These are phyloP conservation scores for Heterocephalus glaber DNA, from an alignment of 2,113 vertebrate species.

Conservation along the genomic window DNA sequence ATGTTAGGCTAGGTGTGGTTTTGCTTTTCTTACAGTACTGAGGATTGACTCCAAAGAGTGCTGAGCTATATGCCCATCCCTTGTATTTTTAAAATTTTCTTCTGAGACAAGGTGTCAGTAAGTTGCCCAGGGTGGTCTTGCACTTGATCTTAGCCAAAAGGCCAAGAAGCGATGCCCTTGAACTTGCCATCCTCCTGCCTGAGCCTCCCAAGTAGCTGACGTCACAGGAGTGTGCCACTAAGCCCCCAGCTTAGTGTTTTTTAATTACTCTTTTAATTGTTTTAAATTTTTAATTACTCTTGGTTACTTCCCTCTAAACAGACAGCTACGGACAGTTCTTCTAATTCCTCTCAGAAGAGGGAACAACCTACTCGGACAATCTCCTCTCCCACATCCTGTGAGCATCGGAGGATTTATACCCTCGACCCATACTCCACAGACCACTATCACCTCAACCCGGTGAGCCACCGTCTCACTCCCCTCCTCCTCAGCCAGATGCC, in stretches of 20 bases:
- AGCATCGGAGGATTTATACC: constrained; percentile 92
- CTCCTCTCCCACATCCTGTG: constrained; percentile 92
- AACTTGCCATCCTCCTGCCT: not conserved
- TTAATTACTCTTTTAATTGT: not conserved
- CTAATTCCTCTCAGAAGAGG: constrained; percentile 90
- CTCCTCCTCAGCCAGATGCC: not conserved
- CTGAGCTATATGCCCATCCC: not conserved
- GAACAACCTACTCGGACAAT: constrained; percentile 89
- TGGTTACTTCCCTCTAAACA: constrained; percentile 74
- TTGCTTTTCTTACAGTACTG: not conserved
- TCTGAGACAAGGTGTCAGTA: not conserved
- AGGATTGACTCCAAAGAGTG: not conserved
- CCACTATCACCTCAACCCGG: constrained; percentile 95
- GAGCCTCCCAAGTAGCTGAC: not conserved
- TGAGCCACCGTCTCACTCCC: constrained; percentile 77
- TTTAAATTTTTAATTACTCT: not conserved
- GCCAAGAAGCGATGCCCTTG: no score
- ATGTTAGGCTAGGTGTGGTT: not conserved
- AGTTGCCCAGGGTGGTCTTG: not conserved
- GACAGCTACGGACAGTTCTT: constrained; percentile 91
- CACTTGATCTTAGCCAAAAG: no score
- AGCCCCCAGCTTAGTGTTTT: not conserved
- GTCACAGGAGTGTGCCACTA: not conserved
- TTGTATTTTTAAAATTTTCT: not conserved
- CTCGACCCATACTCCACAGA: constrained; percentile 92